Evolutionary conservation across 2,797 vertebrate species (phyloP), one percentile per base, ranked within the genome.

Genomic region (Orientallactaga sibirica): DNA sequence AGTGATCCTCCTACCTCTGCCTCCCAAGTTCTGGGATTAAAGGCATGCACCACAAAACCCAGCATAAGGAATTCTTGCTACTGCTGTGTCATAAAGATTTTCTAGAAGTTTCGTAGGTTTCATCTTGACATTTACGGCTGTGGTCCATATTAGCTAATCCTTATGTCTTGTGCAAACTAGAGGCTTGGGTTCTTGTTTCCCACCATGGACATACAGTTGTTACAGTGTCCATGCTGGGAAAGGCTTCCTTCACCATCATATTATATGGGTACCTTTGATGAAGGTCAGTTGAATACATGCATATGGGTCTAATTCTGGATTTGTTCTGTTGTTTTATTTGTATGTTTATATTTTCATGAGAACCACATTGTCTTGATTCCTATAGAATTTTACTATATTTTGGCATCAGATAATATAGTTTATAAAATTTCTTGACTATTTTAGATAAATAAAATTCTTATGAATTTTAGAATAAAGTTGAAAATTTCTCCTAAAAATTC

Each of bases 391-490:
- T 25, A 88, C 15, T 90, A 83, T 83, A 25, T 73, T 86, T 61
- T 82, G 37, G 48, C 52, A 68, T 24, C 19, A 70, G 29, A 78
- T 37, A 66, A 5, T 74, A 43, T 33, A n/a, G 52, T 86, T 76
- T 93, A 5, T 76, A 90, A 92, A 90, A 80, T 33, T 74, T 67
- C 66, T 73, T 82, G 48, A 67, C 75, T 93, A n/a, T 61, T 85
- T 62, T 76, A 95, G 24, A 62, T 87, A 3, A 78, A 80, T 93
- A 20, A 6, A 67, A 79, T 93, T 89, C 16, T 80, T 90, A 27
- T 83, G 74, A 77, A 82, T 86, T 89, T 92, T 71, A 92, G 41
- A 92, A 86, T 82, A 61, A 89, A 89, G n/a, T 78, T 95, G 48
- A 80, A 74, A 92, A 87, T 92, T 76, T 95, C 41, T 82, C 29